phyloP scores from a whole-genome alignment of 1,140 invertebrate species.

The Drosophila albomicans region DNA sequence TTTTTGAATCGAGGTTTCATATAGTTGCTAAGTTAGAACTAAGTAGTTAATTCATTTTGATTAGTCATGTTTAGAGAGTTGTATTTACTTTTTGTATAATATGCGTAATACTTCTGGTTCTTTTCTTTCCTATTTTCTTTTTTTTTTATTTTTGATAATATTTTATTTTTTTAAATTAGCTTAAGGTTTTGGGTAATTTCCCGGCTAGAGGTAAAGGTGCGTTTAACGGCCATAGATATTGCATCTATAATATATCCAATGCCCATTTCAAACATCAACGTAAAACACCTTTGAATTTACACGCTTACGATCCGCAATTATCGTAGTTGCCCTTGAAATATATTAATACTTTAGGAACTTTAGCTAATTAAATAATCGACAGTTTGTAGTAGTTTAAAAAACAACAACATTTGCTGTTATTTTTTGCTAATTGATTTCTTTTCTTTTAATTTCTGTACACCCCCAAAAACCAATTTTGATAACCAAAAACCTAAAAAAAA shows the following conservation, averaged over 20 bases:
- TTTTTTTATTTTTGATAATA: background rate
- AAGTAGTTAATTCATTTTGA: slow-evolving; percentile 9
- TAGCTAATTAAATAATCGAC: slow-evolving; percentile 36
- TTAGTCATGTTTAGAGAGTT: slow-evolving; percentile 2
- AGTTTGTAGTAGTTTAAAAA: slow-evolving; percentile 23
- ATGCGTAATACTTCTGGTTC: slow-evolving; percentile 44
- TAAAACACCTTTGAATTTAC: slow-evolving; percentile 17
- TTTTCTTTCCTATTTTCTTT: slow-evolving; percentile 53
- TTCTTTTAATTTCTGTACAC: slow-evolving; percentile 81
- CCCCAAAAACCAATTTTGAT: slow-evolving; percentile 28
- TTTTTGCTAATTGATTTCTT: slow-evolving; percentile 81
- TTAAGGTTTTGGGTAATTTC: slow-evolving; percentile 81
- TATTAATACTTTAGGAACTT: slow-evolving; percentile 44
- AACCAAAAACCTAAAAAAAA: slow-evolving; percentile 27
- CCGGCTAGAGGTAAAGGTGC: slow-evolving; percentile 80
- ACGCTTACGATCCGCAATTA: slow-evolving; percentile 32
- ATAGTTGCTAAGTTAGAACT: slow-evolving; percentile 10
- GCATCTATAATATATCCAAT: background rate
- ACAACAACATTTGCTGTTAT: slow-evolving; percentile 53
- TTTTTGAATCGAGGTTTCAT: background rate
- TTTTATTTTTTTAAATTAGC: slow-evolving; percentile 69
- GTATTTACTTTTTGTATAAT: slow-evolving; percentile 41
- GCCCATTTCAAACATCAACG: slow-evolving; percentile 8
- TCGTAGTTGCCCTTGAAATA: slow-evolving; percentile 25
- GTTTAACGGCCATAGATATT: slow-evolving; percentile 54